These are phyloP conservation scores for Thrips palmi DNA, from an alignment of 1,140 invertebrate genomes.

Conservation along the genomic window DNA sequence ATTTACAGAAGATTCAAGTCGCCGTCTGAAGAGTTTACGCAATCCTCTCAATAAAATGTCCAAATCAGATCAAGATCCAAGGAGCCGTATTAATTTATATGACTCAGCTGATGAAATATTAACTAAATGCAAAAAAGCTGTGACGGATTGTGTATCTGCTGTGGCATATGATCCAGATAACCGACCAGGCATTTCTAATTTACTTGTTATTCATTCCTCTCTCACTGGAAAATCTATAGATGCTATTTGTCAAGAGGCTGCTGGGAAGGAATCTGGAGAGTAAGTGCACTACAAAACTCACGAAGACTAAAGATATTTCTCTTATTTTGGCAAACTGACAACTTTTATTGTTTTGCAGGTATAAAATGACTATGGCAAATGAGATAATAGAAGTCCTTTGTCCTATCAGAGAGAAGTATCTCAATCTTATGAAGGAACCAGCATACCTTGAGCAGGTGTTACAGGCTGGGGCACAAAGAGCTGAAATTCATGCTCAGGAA, in stretches of 20 bases:
- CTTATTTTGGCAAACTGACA: too few relatives aligned
- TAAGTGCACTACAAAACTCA: constrained; percentile 20
- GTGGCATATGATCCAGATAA: constrained; percentile 59
- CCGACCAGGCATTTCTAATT: constrained; percentile 75
- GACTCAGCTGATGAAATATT: constrained; percentile 61
- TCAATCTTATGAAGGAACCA: constrained; percentile 35
- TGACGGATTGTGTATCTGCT: constrained; percentile 77
- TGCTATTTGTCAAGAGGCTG: constrained; percentile 48
- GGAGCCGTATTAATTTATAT: constrained; percentile 58
- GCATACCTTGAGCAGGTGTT: constrained; percentile 48
- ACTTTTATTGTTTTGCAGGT: constrained; percentile 27
- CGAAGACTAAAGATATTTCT: constrained; percentile 1
- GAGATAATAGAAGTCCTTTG: constrained; percentile 46
- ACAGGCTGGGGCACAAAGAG: constrained; percentile 45
- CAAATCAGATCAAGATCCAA: constrained; percentile 71
- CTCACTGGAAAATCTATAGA: constrained; percentile 46
- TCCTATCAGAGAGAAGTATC: constrained; percentile 48
- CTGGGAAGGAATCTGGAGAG: constrained; percentile 50
- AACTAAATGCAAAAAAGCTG: constrained; percentile 74
- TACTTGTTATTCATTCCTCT: constrained; percentile 68
- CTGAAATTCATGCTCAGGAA: constrained; percentile 39
- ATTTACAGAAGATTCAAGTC: constrained; percentile 29
- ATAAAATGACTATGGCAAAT: constrained; percentile 60
- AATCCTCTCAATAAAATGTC: constrained; percentile 92
- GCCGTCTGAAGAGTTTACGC: constrained; percentile 56